phyloP scores from a whole-genome alignment of 2,113 vertebrate genomes.

The Verasper variegatus region DNA sequence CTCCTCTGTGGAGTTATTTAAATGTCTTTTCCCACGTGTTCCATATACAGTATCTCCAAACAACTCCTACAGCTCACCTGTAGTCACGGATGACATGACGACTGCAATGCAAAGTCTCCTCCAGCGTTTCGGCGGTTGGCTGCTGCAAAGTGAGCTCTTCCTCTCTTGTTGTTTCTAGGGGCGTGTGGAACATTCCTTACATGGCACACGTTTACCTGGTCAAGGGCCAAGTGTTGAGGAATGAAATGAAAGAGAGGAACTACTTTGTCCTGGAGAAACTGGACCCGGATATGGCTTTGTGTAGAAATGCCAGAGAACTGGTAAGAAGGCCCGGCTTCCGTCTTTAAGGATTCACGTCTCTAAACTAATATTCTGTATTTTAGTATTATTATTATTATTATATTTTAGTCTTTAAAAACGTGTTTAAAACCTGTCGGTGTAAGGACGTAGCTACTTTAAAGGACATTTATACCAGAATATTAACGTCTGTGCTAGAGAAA shows the following conservation, averaged over 20 bases:
- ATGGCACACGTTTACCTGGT: conserved; percentile 95
- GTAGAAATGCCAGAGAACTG: conserved; percentile 93
- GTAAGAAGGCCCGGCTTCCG: conserved; percentile 78
- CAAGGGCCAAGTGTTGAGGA: conserved; percentile 88
- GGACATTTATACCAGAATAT: background rate
- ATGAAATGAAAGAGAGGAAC: conserved; percentile 93
- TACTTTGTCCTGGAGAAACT: conserved; percentile 93
- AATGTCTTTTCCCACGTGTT: background rate
- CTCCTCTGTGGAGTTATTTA: background rate
- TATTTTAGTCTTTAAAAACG: background rate
- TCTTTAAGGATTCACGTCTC: conserved; percentile 2
- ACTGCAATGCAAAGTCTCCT: conserved; percentile 5
- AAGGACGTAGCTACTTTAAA: background rate
- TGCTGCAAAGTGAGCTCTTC: conserved; percentile 24
- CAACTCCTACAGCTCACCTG: background rate
- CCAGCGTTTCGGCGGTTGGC: background rate
- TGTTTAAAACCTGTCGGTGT: background rate
- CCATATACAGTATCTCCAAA: background rate
- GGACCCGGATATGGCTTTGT: conserved; percentile 96
- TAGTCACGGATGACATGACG: conserved; percentile 6
- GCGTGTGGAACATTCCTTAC: conserved; percentile 96
- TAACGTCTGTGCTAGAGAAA: background rate
- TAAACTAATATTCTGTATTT: background rate
- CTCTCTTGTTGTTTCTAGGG: conserved; percentile 80
- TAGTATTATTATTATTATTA: background rate